Conservation (phyloP, 2,888 invertebrate genomes). For the Drosophila bunnanda region DNA sequence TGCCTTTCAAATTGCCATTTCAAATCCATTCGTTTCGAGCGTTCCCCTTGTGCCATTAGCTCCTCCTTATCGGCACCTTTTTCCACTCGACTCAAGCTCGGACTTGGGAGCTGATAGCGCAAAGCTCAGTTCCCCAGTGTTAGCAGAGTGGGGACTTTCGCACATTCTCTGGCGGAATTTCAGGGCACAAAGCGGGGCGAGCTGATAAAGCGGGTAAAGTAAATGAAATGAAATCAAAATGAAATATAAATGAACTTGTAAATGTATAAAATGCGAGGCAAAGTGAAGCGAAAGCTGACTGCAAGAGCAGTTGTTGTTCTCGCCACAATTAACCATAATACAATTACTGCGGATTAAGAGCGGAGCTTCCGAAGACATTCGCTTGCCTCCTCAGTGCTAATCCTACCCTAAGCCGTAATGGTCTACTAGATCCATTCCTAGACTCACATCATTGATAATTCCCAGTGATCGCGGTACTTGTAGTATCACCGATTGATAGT, state of each 20-base stretch:
- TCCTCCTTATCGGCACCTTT: constrained; percentile 23
- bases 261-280: constrained; percentile 35
- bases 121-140: constrained; percentile 19
- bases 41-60: background rate
- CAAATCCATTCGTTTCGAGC: constrained; percentile 14
- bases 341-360: constrained; percentile 38
- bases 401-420: constrained; percentile 34
- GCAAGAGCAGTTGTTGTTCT: constrained; percentile 37
- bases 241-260: constrained; percentile 51
- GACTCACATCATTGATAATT: constrained; percentile 2
- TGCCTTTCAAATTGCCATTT: constrained; percentile 4
- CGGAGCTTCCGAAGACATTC: constrained; percentile 27
- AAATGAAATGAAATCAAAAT: constrained; percentile 30
- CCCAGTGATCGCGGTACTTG: constrained; percentile 12
- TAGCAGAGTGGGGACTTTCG: constrained; percentile 40
- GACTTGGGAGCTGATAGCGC: constrained; percentile 22
- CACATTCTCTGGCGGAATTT: constrained; percentile 45
- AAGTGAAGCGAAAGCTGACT: constrained; percentile 33
- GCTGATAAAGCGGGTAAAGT: constrained; percentile 48
- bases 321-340: constrained; percentile 23
- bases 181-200: constrained; percentile 14
- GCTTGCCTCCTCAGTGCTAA: constrained; percentile 48
- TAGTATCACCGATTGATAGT: constrained; percentile 15
- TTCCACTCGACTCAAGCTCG: constrained; percentile 15
- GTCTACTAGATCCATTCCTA: background rate